Base-by-base conservation (phyloP, 2,888 invertebrate genomes). In the Micropterix aruncella region DNA sequence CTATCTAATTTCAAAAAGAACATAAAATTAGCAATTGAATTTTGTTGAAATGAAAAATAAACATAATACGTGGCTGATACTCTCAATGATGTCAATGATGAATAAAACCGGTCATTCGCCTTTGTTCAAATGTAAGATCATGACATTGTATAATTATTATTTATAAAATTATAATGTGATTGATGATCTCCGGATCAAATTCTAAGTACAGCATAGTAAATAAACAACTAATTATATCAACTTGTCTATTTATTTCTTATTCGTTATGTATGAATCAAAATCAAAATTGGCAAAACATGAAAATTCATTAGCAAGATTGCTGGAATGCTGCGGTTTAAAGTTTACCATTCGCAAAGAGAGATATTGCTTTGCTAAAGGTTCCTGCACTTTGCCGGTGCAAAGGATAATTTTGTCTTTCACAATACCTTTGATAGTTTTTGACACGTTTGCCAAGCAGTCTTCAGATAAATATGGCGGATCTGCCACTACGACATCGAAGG, bases 381-480 rank as follows among this genome's bases (percentile, higher is more conserved):
- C 76, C 89, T 92, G 90, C 0, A 85, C 66, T 38, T 83, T 80
- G 5, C 91, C 94, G 41, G 95, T 94, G 56, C 94, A 95, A 4
- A 96, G 68, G 2, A 94, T 75, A 18, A 94, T 77, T 58, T 84
- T 83, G 7, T 76, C 73, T 58, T 82, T 86, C 0, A 78, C 63
- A 43, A 96, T 60, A 53, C 78, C 76, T 52, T 79, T 80, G 1
- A 94, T 77, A 0, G 91, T 90, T 46, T 78, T 65, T 0, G 88
- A 76, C 1, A 83, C 83, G 68, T 94, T 93, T 1, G 77, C 74
- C 41, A 95, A 72, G 62, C 96, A 96, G 60, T 95, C 95, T 52
- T 90, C 84, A 0, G 93, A 86, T 2, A 97, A 70, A 63, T 95
- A 96, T 0, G 97, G 97, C 1, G 97, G 96, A 66, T 97, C 96